Evolutionary conservation across 2,888 invertebrate genomes (phyloP), one percentile per base, ranked within the genome.

Genomic region (Lottia scabra): DNA sequence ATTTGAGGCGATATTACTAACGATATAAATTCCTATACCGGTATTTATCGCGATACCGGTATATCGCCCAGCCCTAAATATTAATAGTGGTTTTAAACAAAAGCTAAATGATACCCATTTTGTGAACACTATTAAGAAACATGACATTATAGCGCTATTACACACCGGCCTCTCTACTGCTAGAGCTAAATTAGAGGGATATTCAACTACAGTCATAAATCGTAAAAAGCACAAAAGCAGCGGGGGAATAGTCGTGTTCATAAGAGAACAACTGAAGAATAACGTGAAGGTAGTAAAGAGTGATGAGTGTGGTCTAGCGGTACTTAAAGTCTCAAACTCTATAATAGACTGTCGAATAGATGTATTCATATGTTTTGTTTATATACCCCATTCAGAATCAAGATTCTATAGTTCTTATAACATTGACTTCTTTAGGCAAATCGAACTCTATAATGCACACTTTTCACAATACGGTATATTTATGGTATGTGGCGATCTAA

Each of bases 91-190:
- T 6, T 38, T 10, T 38, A 8, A 10, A 38, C 5, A 19, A n/a
- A 56, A 56, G 48, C 19, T 56, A 56, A 56, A 56, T 56, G 48
- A n/a, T 56, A 19, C 8, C 48, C n/a, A 56, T 56, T 56, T 56
- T 56, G 48, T 56, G n/a, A 56, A 56, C 48, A 19, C 19, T n/a
- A 56, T 56, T 19, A n/a, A 19, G n/a, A 56, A 56, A 19, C 19
- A 56, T 56, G 48, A 56, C 19, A 19, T 56, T 56, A 56, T 56
- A n/a, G 48, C 48, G n/a, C 48, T 56, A n/a, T 19, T 56, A 56
- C 48, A 56, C 19, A 19, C 10, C 19, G 48, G n/a, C n/a, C 48
- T 19, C n/a, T 19, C n/a, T 56, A 56, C n/a, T 19, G 19, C 48
- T 56, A n/a, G 19, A 56, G 48, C n/a, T 19, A n/a, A 56, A 56